These are phyloP conservation scores for Chromoteleia sp. DNA, from an alignment of 2,888 invertebrate genomes.

Conservation along the genomic window DNA sequence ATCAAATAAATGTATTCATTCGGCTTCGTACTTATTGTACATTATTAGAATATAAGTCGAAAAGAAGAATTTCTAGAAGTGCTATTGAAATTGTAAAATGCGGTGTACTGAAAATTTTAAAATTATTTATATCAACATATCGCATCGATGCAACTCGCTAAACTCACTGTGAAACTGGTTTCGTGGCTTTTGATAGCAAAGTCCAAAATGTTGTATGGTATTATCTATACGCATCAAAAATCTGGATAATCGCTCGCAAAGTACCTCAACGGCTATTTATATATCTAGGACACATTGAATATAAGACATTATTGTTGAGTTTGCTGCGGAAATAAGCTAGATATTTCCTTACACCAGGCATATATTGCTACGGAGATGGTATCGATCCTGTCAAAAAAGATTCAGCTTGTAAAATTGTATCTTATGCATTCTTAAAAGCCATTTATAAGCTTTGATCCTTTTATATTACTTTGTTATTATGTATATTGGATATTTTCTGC, in stretches of 20 bases:
- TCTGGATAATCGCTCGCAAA: constrained; percentile 12
- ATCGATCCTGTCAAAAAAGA: constrained; percentile 13
- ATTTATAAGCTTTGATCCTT: constrained; percentile 18
- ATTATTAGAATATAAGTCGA: constrained; percentile 86
- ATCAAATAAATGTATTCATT: constrained; percentile 74
- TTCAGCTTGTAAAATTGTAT: constrained; percentile 22
- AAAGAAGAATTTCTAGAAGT: constrained; percentile 88
- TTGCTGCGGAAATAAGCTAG: constrained; percentile 13
- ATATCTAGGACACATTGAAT: constrained; percentile 20
- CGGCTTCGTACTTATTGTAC: constrained; percentile 84
- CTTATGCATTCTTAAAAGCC: constrained; percentile 13
- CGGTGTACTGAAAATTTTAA: constrained; percentile 86
- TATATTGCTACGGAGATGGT: constrained; percentile 16
- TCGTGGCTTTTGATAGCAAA: constrained; percentile 7
- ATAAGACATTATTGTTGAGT: constrained; percentile 21
- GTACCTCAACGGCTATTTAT: constrained; percentile 8
- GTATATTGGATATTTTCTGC: neutral
- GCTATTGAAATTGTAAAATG: constrained; percentile 89
- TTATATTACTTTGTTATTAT: constrained; percentile 7
- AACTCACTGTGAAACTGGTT: constrained; percentile 2
- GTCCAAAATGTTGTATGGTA: constrained; percentile 12
- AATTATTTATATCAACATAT: constrained; percentile 63
- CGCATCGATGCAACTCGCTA: constrained; percentile 11
- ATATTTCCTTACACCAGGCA: constrained; percentile 13
- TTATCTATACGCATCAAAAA: neutral